Evolutionary conservation across 2,797 vertebrate species (phyloP).

Genomic region (Holocentrus rufus): DNA sequence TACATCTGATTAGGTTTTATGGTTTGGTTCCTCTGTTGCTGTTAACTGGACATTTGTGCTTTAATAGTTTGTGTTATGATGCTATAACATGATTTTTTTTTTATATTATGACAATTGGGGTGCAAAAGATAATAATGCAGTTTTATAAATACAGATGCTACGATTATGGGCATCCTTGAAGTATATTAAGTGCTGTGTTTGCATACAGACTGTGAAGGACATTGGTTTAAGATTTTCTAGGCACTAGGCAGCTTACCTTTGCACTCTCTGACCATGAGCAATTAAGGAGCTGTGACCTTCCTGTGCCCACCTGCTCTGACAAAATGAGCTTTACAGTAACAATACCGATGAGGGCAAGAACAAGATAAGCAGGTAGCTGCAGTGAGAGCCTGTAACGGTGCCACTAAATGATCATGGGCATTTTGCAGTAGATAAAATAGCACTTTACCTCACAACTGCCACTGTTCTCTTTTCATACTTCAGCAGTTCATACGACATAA

Average conservation of each 20-base stretch:
- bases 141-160: too few relatives aligned
- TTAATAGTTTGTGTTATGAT: background rate
- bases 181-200: too few relatives aligned
- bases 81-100: background rate
- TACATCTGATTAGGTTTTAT: too few relatives aligned
- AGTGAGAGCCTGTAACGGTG: slow-evolving; percentile 20
- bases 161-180: too few relatives aligned
- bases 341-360: slow-evolving; percentile 26
- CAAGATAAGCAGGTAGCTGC: slow-evolving; percentile 11
- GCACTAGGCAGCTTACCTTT: too few relatives aligned
- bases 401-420: slow-evolving; percentile 8
- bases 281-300: background rate
- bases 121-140: background rate
- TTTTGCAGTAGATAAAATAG: slow-evolving; percentile 17
- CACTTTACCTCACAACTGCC: slow-evolving; percentile 36
- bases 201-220: too few relatives aligned
- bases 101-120: background rate
- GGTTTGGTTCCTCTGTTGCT: background rate
- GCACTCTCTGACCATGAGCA: too few relatives aligned
- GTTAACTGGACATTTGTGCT: background rate
- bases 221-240: too few relatives aligned
- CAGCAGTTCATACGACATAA: background rate
- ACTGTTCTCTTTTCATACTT: slow-evolving; percentile 43
- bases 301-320: background rate
- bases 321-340: slow-evolving; percentile 1